Base-by-base conservation (phyloP, 1,140 invertebrate species). In the Hyposmocoma kahamanoa region DNA sequence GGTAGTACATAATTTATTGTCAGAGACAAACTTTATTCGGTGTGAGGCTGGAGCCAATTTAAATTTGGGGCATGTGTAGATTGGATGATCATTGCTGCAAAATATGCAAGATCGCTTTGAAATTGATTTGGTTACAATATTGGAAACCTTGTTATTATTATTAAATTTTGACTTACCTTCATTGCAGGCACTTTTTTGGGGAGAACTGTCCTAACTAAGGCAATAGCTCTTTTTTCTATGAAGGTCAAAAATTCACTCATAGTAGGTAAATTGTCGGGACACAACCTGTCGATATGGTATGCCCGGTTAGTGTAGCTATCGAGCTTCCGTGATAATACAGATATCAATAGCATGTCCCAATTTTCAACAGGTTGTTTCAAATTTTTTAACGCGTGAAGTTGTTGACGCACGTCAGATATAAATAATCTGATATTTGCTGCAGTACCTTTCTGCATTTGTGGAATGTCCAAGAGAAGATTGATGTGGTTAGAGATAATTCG, bases 401-500 rank as follows among this genome's bases (percentile, higher is more conserved):
- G 5, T 11, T 6, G 11, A 5, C 24, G 5, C 5, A 26, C 11
- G 5, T 26, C 5, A 26, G 24, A 26, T 5, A 26, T 26, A 26
- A 26, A 26, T 26, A 11, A 26, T 11, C 24, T 26, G 11, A 26
- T 11, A 11, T 26, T 26, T 26, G 5, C 24, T 6, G 5, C 11
- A 26, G 5, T 11, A 26, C 24, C 24, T 11, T 11, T 26, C 11
- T 5, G 11, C 24, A 26, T 6, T 6, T 5, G 5, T 26, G 24
- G 24, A 5, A 26, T 6, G 24, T 26, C 24, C 24, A 26, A 26
- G n/a, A n/a, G n/a, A n/a, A n/a, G n/a, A n/a, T n/a, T 21, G 2
- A 50, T n/a, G 28, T 50, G 48, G 9, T 22, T 24, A 26, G 3
- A 36, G 10, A 42, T 26, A 11, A 43, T 17, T 19, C 32, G 26